These are phyloP conservation scores for Cantharis rustica DNA, from an alignment of 2,888 invertebrate genomes.

Conservation along the genomic window DNA sequence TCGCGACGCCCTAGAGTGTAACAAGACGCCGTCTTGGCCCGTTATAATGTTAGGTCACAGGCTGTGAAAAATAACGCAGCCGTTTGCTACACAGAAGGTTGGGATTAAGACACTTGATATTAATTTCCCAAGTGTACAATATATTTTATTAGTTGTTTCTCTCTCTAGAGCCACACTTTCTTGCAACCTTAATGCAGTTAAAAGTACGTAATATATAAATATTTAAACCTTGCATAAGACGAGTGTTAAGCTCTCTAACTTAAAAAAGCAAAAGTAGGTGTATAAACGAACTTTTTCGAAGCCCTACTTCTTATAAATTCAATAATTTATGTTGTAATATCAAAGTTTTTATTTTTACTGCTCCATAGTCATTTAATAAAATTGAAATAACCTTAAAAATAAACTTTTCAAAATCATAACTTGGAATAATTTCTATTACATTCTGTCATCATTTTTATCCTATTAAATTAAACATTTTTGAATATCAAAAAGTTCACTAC, in stretches of 20 bases:
- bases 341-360: conserved; percentile 34
- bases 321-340: conserved; percentile 37
- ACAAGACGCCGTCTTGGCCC: conserved; percentile 49
- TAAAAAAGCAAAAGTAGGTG: conserved; percentile 33
- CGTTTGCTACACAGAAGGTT: conserved; percentile 54
- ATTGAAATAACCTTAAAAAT: neutral
- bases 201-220: conserved; percentile 53
- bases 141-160: conserved; percentile 58
- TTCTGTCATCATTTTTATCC: too few species aligned
- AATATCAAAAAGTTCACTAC: too few species aligned
- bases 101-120: conserved; percentile 59
- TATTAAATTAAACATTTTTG: too few species aligned
- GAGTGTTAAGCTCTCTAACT: conserved; percentile 37
- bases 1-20: conserved; percentile 40
- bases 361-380: conserved; percentile 15
- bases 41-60: conserved; percentile 54
- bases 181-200: conserved; percentile 54
- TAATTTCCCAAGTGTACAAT: conserved; percentile 59
- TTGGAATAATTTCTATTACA: neutral
- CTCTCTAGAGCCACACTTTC: conserved; percentile 51
- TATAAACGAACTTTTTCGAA: conserved; percentile 31
- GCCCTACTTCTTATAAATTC: conserved; percentile 36
- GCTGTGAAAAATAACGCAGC: conserved; percentile 55
- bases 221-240: conserved; percentile 45
- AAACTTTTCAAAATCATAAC: neutral